A percentile compares a stretch with the other conserved stretches of the same genome.
phyloP scores from a whole-genome alignment of 2,888 invertebrate species.

The Chalcosyrphus nemorum region DNA sequence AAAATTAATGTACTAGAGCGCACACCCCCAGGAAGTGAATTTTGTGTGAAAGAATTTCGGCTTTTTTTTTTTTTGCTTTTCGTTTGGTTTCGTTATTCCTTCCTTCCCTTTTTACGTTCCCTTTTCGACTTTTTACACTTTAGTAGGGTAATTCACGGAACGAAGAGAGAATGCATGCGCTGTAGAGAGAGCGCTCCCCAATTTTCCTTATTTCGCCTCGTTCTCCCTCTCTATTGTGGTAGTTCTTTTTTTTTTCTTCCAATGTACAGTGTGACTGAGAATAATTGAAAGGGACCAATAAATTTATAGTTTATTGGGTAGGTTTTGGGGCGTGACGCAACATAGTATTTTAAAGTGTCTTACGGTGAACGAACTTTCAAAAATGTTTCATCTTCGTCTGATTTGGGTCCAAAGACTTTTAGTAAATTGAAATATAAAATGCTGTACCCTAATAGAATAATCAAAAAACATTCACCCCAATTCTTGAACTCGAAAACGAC shows the following conservation, averaged over 20 bases:
- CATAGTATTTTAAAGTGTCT: not conserved
- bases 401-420: too few species aligned
- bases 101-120: not conserved
- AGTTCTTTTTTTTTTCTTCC: not conserved
- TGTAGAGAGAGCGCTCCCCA: constrained; percentile 44
- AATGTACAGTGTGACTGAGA: constrained; percentile 41
- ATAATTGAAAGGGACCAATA: not conserved
- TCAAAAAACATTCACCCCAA: too few species aligned
- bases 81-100: too few species aligned
- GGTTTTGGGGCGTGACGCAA: not conserved
- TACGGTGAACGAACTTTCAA: too few species aligned
- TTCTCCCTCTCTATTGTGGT: not conserved
- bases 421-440: too few species aligned
- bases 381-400: too few species aligned
- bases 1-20: constrained; percentile 39
- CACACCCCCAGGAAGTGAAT: constrained; percentile 56
- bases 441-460: too few species aligned
- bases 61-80: not conserved
- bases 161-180: constrained; percentile 59
- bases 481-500: too few species aligned
- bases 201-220: constrained; percentile 30
- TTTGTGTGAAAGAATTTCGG: constrained; percentile 57
- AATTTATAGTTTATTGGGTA: not conserved
- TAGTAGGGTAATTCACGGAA: constrained; percentile 22
- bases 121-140: constrained; percentile 26